These are phyloP conservation scores for Nesogale talazaci DNA, from an alignment of 2,113 vertebrate genomes.

Conservation along the genomic window DNA sequence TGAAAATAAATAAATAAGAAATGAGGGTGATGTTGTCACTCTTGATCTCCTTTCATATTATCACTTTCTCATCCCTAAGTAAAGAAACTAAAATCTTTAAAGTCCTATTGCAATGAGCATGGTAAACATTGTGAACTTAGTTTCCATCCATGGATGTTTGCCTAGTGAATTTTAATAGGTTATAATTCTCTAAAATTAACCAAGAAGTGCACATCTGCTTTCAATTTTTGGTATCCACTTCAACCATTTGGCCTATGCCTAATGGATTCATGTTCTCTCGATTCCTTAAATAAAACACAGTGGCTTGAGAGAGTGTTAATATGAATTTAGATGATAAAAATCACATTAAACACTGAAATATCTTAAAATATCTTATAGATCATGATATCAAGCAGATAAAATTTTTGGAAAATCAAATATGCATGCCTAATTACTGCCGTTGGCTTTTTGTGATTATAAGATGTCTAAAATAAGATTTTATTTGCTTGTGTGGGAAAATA, in stretches of 20 bases:
- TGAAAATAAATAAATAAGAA: neutral
- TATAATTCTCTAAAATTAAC: slow-evolving; percentile 17
- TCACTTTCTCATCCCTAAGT: neutral
- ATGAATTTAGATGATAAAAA: slow-evolving; percentile 21
- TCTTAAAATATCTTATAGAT: slow-evolving; percentile 10
- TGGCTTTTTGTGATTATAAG: slow-evolving; percentile 45
- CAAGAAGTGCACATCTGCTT: neutral
- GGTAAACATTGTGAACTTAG: neutral
- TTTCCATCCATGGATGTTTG: neutral
- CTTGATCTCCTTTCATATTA: neutral
- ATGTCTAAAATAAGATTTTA: slow-evolving; percentile 52
- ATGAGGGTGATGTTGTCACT: neutral
- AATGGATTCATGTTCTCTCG: neutral
- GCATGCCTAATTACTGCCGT: slow-evolving; percentile 11
- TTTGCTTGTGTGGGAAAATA: slow-evolving; percentile 53
- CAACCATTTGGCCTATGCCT: neutral
- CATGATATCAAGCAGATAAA: slow-evolving; percentile 10
- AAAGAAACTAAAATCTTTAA: neutral
- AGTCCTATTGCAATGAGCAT: neutral
- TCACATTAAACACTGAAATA: neutral
- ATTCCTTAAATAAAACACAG: neutral
- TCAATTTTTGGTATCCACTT: slow-evolving; percentile 6
- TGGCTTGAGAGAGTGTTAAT: neutral
- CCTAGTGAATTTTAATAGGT: neutral
- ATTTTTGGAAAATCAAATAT: slow-evolving; percentile 40